Evolutionary conservation across 2,113 vertebrate species (phyloP), one percentile per base, ranked within the genome.

Genomic region (Oncorhynchus gorbuscha): DNA sequence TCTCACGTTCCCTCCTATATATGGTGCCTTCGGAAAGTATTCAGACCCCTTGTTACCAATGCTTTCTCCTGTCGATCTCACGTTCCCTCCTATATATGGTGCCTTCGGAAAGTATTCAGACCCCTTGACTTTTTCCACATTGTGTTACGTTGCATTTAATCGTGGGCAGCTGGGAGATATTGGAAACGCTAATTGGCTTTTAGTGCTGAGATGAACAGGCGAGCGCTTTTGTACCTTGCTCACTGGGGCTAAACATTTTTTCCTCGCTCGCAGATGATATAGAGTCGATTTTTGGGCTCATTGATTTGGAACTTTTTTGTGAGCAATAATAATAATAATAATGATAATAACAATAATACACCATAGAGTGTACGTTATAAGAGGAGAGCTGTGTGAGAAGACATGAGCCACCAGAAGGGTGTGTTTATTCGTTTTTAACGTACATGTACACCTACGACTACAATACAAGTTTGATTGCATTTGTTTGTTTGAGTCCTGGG

Each of bases 131-230:
- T 11, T 45, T 45, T 45, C 39, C 39, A 45, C 39, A 45, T 45
- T 45, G 9, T 45, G 9, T 45, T 45, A 45, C 48, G 71, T 79
- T 62, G 5, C 75, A 30, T 87, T 79, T 81, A 85, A 88, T 87
- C 79, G 55, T 74, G 69, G 55, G 84, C 80, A 67, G 61, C 59
- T 85, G 76, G 77, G 49, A 65, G 82, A 84, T 82, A 85, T 69
- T 62, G 32, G 75, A 81, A 72, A 62, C 69, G 48, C 26, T 84
- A 85, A 88, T 84, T 86, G 79, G 73, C 76, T 85, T 80, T 83
- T 66, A 77, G 65, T 69, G n/a, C 72, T 32, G 70, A 71, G 59
- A 9, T 73, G 71, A 73, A 83, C 73, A 51, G 72, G 65, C 73
- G 74, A 78, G 61, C 49, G 72, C 68, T 69, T n/a, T 72, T 64